These are phyloP conservation scores for Ellobium chinense DNA, from an alignment of 2,888 invertebrate species.

Conservation along the genomic window DNA sequence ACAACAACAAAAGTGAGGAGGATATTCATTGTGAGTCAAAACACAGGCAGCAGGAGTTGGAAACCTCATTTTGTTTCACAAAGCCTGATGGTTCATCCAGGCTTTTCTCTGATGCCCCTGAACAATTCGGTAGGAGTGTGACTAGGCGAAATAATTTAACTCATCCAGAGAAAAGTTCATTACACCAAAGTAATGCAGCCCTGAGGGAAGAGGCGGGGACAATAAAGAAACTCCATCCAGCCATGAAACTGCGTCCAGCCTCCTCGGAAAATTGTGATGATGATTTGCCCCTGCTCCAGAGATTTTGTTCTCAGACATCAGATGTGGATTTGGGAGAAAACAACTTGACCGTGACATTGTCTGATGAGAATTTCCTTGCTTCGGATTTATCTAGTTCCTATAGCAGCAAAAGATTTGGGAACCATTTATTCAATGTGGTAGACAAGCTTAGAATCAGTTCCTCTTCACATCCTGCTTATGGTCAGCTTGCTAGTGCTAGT, in stretches of 20 bases:
- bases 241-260: slow-evolving; percentile 20
- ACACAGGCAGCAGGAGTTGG: background rate
- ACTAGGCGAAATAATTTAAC: background rate
- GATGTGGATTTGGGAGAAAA: slow-evolving; percentile 39
- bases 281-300: slow-evolving; percentile 27
- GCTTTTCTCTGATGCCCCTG: background rate
- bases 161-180: background rate
- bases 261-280: slow-evolving; percentile 28
- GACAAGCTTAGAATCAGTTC: background rate
- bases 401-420: background rate
- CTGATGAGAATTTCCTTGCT: slow-evolving; percentile 25
- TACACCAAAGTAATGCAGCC: background rate
- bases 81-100: background rate
- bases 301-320: slow-evolving; percentile 38
- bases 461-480: background rate
- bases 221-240: background rate
- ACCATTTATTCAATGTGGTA: background rate
- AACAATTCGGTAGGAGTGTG: background rate
- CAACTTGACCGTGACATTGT: slow-evolving; percentile 33
- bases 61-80: slow-evolving; percentile 18
- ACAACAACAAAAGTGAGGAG: slow-evolving; percentile 25
- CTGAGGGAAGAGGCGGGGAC: background rate
- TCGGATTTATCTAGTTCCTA: background rate
- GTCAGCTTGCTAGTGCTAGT: background rate
- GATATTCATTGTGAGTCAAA: background rate